phyloP scores from a whole-genome alignment of 2,113 vertebrate genomes.

The Rhinopomastus cyanomelas region DNA sequence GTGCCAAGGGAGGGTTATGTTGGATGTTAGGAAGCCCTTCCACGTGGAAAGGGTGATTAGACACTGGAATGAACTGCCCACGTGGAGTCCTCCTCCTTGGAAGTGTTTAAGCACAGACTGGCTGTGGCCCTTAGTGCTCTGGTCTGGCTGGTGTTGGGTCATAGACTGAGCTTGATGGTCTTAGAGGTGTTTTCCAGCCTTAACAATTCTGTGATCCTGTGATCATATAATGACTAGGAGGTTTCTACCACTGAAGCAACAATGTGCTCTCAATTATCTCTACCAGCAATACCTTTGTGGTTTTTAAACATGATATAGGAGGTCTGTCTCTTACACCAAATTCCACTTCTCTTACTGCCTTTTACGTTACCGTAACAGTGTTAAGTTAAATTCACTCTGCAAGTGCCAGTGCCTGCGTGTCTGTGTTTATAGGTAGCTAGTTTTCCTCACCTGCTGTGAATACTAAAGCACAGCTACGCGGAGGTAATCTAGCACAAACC shows the following conservation, averaged over 20 bases:
- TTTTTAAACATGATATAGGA: neutral
- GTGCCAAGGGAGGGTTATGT: too few species aligned
- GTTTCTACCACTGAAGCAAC: neutral
- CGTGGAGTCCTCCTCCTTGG: too few species aligned
- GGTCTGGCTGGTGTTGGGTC: too few species aligned
- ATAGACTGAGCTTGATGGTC: too few species aligned
- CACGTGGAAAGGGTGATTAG: too few species aligned
- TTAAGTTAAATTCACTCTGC: neutral
- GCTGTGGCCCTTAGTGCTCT: too few species aligned
- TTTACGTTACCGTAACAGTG: neutral
- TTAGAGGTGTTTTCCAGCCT: too few species aligned
- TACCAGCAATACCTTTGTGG: neutral
- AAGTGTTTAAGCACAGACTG: too few species aligned
- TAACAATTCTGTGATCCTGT: too few species aligned
- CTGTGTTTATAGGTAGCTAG: neutral
- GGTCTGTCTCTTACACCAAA: neutral
- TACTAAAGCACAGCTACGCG: neutral
- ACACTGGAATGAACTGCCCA: too few species aligned
- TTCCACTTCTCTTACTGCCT: neutral
- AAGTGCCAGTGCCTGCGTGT: rapidly evolving
- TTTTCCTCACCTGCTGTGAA: neutral
- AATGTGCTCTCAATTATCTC: neutral
- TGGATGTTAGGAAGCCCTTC: too few species aligned
- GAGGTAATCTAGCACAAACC: neutral
- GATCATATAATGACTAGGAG: neutral